These are phyloP conservation scores for Clarias batrachus DNA, from an alignment of 2,113 vertebrate genomes.

Conservation along the genomic window DNA sequence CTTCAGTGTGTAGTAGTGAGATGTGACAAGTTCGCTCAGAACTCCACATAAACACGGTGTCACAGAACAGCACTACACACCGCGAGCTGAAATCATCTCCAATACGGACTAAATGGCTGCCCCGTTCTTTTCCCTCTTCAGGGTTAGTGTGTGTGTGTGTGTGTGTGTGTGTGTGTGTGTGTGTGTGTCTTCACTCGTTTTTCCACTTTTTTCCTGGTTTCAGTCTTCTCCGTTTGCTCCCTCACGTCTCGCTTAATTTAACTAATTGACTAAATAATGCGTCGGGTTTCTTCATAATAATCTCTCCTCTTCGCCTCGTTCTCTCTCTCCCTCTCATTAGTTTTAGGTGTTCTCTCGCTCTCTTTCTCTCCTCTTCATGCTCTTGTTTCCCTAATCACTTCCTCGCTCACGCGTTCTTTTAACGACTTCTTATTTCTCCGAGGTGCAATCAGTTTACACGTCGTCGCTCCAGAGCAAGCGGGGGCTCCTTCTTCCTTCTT, in stretches of 20 bases:
- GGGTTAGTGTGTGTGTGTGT: not conserved
- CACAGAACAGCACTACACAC: not conserved
- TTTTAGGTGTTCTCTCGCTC: constrained; percentile 37
- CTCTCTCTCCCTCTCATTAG: constrained; percentile 39
- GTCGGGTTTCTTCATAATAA: constrained; percentile 29
- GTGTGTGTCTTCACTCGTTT: not conserved
- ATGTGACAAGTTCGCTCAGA: not conserved
- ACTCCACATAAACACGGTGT: not conserved
- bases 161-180: not conserved
- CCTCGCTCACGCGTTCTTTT: constrained; percentile 42
- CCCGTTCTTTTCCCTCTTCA: too few relatives aligned
- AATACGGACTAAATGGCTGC: not conserved
- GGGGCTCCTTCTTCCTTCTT: not conserved
- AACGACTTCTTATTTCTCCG: constrained; percentile 47
- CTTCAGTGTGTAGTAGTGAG: not conserved
- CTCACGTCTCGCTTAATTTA: constrained; percentile 35
- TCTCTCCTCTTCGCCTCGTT: constrained; percentile 19
- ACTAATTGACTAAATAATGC: constrained; percentile 41
- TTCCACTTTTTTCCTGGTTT: constrained; percentile 4
- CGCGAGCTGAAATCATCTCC: not conserved
- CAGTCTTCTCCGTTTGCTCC: constrained; percentile 15
- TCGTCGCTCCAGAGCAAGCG: constrained; percentile 35
- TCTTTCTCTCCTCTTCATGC: constrained; percentile 24
- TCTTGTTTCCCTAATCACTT: constrained; percentile 42
- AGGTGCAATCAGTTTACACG: constrained; percentile 48